A percentile compares a stretch with the other conserved stretches of the same genome.
These are phyloP conservation scores for Chamaea fasciata DNA, from an alignment of 2,113 vertebrate species.

Conservation along the genomic window DNA sequence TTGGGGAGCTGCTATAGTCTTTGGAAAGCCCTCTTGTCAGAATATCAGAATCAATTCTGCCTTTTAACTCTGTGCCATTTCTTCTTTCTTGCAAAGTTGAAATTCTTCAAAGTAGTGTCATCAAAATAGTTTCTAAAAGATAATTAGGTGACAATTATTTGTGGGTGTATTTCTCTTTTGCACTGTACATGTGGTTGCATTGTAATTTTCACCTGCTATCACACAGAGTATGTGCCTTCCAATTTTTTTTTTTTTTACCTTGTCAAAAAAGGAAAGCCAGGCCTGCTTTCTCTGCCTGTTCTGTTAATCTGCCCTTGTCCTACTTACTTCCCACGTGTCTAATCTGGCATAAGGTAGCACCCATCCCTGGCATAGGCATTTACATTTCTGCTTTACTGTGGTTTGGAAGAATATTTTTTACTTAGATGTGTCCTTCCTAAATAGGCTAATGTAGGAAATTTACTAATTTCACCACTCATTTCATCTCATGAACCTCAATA, in stretches of 20 bases:
- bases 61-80: neutral
- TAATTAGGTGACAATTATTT: neutral
- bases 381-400: neutral
- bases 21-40: neutral
- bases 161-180: neutral
- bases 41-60: neutral
- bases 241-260: neutral
- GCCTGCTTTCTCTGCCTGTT: neutral
- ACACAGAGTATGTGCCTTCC: neutral
- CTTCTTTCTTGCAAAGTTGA: neutral
- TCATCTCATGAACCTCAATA: neutral
- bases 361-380: neutral
- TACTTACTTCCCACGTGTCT: neutral
- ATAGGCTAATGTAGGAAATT: neutral
- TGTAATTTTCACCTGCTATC: neutral
- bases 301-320: neutral
- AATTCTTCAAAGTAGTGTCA: neutral
- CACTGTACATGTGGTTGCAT: neutral
- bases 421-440: neutral
- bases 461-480: neutral
- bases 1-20: neutral
- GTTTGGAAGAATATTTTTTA: neutral
- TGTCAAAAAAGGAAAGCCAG: neutral
- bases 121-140: neutral
- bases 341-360: neutral